Conservation (phyloP, 2,797 vertebrate genomes). For the Phataginus tricuspis region DNA sequence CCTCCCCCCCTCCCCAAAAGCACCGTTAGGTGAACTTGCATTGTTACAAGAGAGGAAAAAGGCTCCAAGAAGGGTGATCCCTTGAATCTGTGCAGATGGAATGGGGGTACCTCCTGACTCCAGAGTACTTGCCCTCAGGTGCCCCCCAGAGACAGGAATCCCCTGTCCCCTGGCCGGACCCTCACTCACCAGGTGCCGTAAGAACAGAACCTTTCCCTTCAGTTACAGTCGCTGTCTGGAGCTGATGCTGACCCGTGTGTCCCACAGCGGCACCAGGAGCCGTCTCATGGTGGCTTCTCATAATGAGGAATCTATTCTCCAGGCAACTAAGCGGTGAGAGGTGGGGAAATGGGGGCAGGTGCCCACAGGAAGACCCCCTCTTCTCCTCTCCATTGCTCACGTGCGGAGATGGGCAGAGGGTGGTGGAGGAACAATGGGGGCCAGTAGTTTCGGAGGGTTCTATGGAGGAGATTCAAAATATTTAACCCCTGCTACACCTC, state of each 20-base stretch:
- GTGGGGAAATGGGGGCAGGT: not conserved
- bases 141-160: not conserved
- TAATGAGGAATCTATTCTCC: slow-evolving; percentile 92
- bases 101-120: not conserved
- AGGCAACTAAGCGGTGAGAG: slow-evolving; percentile 87
- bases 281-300: slow-evolving; percentile 93
- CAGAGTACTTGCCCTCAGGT: not conserved
- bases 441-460: not conserved
- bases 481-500: not conserved
- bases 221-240: slow-evolving; percentile 92
- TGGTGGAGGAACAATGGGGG: not conserved
- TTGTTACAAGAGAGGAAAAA: not conserved
- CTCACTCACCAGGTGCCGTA: not conserved
- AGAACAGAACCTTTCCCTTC: not conserved
- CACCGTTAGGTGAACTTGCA: not conserved
- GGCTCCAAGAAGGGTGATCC: not conserved
- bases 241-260: slow-evolving; percentile 88
- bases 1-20: not conserved
- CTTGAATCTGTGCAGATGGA: not conserved
- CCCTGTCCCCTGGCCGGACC: too few relatives aligned
- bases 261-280: slow-evolving; percentile 83
- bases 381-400: not conserved
- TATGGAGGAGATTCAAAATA: not conserved
- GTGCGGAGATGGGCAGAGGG: not conserved
- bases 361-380: not conserved